Base-by-base conservation (phyloP, 2,113 vertebrate genomes). In the Ctenomys sociabilis region DNA sequence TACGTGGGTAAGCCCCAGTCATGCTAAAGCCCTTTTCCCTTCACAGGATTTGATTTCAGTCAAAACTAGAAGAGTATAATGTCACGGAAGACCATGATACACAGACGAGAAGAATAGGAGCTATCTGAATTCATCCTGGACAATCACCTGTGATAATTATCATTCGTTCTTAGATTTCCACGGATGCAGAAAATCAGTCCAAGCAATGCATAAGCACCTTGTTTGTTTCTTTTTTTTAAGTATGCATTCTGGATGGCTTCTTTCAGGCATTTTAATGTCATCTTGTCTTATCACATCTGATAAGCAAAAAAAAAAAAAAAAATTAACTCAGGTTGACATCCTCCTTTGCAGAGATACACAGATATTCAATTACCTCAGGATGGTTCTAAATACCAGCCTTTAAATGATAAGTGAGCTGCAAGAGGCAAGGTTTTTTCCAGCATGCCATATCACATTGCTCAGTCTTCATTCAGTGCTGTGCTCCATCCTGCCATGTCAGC, bases 311-410 rank as follows among this genome's bases (percentile, higher is more conserved):
- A 35, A 59, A 54, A 52, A 52, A 54, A 61, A 43, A 97, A 95
- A 91, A 85, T 90, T 97, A 98, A 99, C 98, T 98, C 96, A 52
- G 88, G 73, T 92, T 98, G 98, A 98, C 98, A 97, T 96, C 91
- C 5, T 82, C 87, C 91, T 95, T 96, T 81, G 92, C 86, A 85
- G 95, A 95, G 93, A 98, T 0, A 0, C 85, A 96, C 82, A 97
- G 95, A 97, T 97, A 97, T 96, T 97, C 97, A 98, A 98, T 98
- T 98, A 98, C 97, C 98, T 90, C 95, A 98, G 98, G 97, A 97
- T 91, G 95, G 96, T 95, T 96, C 97, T 98, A 98, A 98, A 98
- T 97, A 97, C 97, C 93, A 95, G 94, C 96, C 97, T 98, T 98
- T 98, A 98, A 96, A 95, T 97, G 96, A 97, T 97, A 98, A 98